Conservation (phyloP, 2,797 vertebrate species). For the Premnoplex brunnescens region DNA sequence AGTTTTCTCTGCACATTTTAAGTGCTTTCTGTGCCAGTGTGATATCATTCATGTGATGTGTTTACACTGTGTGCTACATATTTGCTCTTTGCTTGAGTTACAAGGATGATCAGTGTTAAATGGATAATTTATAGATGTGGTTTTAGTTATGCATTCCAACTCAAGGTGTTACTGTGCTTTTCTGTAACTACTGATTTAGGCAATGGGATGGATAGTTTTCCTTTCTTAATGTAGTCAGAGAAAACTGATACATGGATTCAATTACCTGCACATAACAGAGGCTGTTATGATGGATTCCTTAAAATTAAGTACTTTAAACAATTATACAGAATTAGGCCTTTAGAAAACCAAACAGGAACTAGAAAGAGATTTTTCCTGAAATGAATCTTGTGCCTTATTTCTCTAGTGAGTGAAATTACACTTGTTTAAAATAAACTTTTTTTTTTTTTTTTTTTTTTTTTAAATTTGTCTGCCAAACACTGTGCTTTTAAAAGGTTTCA, state of each 20-base stretch:
- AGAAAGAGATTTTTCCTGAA: background rate
- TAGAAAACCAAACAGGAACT: background rate
- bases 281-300: background rate
- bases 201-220: background rate
- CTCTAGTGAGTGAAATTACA: background rate
- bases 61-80: background rate
- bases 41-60: background rate
- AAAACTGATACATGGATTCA: constrained; percentile 6
- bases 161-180: background rate
- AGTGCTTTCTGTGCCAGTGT: background rate
- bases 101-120: background rate
- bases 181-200: background rate
- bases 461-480: background rate
- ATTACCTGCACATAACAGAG: background rate
- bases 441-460: background rate
- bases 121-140: background rate
- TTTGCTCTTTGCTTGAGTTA: background rate
- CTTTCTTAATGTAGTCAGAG: background rate
- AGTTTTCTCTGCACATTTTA: background rate
- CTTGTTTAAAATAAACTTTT: background rate
- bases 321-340: background rate
- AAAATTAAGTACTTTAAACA: background rate
- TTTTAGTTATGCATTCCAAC: background rate
- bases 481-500: background rate
- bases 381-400: background rate